phyloP scores from a whole-genome alignment of 2,113 vertebrate genomes.

The Noctilio leporinus region DNA sequence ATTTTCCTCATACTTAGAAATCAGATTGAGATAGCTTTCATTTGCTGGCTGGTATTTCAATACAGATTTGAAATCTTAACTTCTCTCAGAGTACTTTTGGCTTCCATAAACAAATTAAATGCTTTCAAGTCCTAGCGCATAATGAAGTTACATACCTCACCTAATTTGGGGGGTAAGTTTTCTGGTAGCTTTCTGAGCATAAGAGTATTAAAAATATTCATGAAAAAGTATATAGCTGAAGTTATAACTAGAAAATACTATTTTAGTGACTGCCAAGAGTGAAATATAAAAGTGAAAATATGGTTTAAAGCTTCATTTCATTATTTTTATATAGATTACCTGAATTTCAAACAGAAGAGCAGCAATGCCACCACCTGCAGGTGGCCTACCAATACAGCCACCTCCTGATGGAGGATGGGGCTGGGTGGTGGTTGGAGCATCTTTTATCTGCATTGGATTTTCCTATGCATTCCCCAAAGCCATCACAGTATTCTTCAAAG shows the following conservation, averaged over 20 bases:
- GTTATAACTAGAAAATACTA: background rate
- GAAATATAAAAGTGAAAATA: background rate
- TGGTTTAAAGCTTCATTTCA: constrained; percentile 18
- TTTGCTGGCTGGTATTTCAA: background rate
- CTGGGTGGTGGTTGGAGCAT: constrained; percentile 90
- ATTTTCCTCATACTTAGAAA: background rate
- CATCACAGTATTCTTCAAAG: constrained; percentile 96
- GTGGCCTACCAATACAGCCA: constrained; percentile 55
- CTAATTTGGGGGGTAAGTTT: background rate
- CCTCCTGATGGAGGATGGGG: constrained; percentile 98
- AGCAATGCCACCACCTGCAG: constrained; percentile 83
- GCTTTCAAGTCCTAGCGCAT: background rate
- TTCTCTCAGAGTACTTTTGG: background rate
- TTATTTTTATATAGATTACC: constrained; percentile 24
- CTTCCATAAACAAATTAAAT: background rate
- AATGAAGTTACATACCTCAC: background rate
- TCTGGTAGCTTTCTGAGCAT: background rate
- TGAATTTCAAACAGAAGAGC: constrained; percentile 56
- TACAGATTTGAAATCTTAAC: constrained; percentile 17
- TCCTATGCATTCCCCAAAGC: constrained; percentile 98
- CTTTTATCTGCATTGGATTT: constrained; percentile 97
- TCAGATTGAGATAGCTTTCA: background rate
- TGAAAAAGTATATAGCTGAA: background rate
- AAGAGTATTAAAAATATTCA: background rate
- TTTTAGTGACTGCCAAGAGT: background rate